Evolutionary conservation across 2,888 invertebrate genomes (phyloP).

Genomic region (Drosophila atroscutellata): DNA sequence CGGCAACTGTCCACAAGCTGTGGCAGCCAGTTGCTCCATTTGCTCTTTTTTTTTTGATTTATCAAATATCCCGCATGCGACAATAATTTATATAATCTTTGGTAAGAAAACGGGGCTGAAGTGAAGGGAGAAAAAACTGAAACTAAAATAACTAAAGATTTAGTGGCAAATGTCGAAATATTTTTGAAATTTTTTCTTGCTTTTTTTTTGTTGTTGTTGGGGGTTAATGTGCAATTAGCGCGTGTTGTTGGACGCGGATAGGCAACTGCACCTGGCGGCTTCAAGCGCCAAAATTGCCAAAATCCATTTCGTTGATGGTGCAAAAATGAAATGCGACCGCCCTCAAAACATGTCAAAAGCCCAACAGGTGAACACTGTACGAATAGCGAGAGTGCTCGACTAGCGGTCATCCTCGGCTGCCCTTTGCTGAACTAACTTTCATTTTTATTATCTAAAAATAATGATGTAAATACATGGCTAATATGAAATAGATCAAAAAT

Average conservation of each 20-base stretch:
- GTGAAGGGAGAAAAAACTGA: slow-evolving; percentile 25
- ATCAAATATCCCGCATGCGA: slow-evolving; percentile 4
- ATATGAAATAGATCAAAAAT: background rate
- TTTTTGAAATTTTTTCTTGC: slow-evolving; percentile 15
- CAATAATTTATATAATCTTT: slow-evolving; percentile 71
- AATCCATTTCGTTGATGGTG: slow-evolving; percentile 38
- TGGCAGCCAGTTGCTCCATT: slow-evolving; percentile 8
- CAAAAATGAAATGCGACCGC: slow-evolving; percentile 50
- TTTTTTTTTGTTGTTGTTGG: slow-evolving; percentile 14
- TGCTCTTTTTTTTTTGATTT: background rate
- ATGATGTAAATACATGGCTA: too few species aligned
- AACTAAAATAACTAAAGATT: slow-evolving; percentile 52
- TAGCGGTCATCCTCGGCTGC: background rate
- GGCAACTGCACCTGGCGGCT: slow-evolving; percentile 9
- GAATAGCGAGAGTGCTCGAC: background rate
- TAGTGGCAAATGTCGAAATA: slow-evolving; percentile 50
- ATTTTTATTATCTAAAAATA: background rate
- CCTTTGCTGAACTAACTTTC: background rate
- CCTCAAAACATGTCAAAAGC: slow-evolving; percentile 31
- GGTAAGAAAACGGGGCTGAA: slow-evolving; percentile 7
- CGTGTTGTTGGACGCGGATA: slow-evolving; percentile 13
- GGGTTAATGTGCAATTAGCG: slow-evolving; percentile 74
- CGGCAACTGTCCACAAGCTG: slow-evolving; percentile 21
- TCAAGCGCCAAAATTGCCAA: slow-evolving; percentile 24
- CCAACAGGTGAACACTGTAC: background rate